Evolutionary conservation across 1,140 invertebrate species (phyloP), one percentile per base, ranked within the genome.

Genomic region (Cyrtorhinus lividipennis): DNA sequence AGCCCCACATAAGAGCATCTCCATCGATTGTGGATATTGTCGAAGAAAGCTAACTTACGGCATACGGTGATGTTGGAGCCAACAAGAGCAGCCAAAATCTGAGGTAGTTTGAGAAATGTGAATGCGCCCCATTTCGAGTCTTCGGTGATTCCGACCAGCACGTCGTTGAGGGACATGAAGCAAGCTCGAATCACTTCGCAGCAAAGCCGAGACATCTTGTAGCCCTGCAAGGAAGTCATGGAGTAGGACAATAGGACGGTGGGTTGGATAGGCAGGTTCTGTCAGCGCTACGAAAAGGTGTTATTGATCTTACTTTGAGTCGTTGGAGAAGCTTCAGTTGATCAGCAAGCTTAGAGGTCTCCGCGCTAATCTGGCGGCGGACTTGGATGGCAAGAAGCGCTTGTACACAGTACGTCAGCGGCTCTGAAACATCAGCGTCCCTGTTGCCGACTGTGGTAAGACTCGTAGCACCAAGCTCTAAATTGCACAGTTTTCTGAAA

Each of bases 41-140:
- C n/a, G n/a, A n/a, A n/a, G 30, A 38, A 38, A 38, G 30, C 15
- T 5, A 8, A 53, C 46, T 62, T 62, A 61, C 60, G 20, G 2
- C 59, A 65, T 46, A 60, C n/a, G 20, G 24, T 56, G 2, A 65
- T 61, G 63, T 62, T 69, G 46, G 56, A 30, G 38, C 62, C 75
- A 62, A 86, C 80, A 12, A 90, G 70, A 66, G 87, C 83, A 62
- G 83, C 81, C 13, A 91, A 77, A 61, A 90, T 83, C 68, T 86
- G 80, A 1, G 89, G 89, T 61, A 95, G 79, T 77, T 95, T 95
- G 0, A 96, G 77, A 72, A 95, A 95, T 12, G 87, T 90, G 71
- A 95, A 95, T 20, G 91, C 90, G 22, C 88, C 88, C 90, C 92
- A 96, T 69, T 92, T 84, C 1, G 91, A 83, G 68, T 93, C 90